Evolutionary conservation across 2,888 invertebrate genomes (phyloP), one percentile per base, ranked within the genome.

Genomic region (Cataglyphis livida): DNA sequence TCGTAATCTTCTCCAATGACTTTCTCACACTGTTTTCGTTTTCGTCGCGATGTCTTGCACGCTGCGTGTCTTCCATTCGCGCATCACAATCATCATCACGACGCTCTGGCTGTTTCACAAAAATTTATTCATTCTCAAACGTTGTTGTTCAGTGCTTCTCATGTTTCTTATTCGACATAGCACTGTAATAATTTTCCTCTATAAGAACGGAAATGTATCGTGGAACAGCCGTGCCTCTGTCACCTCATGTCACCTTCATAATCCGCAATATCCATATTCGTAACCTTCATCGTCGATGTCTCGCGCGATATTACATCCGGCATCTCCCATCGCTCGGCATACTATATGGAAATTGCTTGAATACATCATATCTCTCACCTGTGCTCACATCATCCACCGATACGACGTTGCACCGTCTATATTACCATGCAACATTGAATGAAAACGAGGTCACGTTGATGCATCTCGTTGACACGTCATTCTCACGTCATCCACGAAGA

Each of bases 391-490:
- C 78, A 71, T 44, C 41, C 28, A 12, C 38, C 75, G 66, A 66
- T 75, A 66, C 28, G 66, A 66, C 28, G 66, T 21, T 5, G 57
- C 41, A 38, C 61, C 28, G 12, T 38, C 48, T 12, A 3, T 15
- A 12, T 62, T 62, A 44, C 12, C 61, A 64, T 61, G 81, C 62
- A 81, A 81, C 79, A 81, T 82, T 83, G 71, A 85, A 88, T 87
- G 81, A 84, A 84, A 79, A 84, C 79, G 87, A 78, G 87, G 81
- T 81, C 84, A 71, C 54, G 85, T 76, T 85, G 83, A 87, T 76
- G 87, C 78, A 64, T 78, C 88, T 82, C 87, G 71, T 83, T 74
- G 85, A 70, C 76, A 64, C 59, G 44, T 44, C 78, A 70, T 70
- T 7, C 78, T 59, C 78, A 18, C 59, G 35, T 61, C 73, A 68